Conservation (phyloP, 1,140 invertebrate genomes). For the Cepaea nemoralis region DNA sequence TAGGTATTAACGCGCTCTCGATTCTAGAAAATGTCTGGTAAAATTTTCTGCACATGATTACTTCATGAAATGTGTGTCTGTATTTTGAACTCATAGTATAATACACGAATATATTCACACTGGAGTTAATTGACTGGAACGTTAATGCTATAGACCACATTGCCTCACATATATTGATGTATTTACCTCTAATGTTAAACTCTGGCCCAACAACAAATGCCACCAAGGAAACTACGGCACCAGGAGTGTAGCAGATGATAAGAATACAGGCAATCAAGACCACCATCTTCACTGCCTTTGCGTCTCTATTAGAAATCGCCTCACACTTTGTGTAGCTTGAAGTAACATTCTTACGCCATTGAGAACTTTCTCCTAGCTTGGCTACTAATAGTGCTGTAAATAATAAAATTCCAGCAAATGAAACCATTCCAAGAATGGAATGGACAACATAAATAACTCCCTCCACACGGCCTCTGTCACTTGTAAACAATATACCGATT, state of each 20-base stretch:
- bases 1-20: too few relatives aligned
- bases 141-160: background rate
- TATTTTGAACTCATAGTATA: constrained; percentile 1
- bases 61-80: background rate
- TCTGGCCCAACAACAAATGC: background rate
- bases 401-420: background rate
- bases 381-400: background rate
- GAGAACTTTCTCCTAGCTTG: background rate
- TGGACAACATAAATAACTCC: background rate
- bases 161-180: background rate
- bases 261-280: background rate
- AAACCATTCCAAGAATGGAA: background rate
- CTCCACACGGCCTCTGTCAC: background rate
- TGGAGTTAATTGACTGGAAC: background rate
- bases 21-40: too few relatives aligned
- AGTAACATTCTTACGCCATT: background rate
- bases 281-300: background rate
- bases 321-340: background rate
- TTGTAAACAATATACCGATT: background rate
- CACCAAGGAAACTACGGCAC: background rate
- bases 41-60: too few relatives aligned
- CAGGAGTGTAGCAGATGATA: background rate
- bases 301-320: background rate
- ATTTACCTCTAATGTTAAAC: background rate
- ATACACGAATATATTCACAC: background rate